Evolutionary conservation across 2,113 vertebrate species (phyloP), one percentile per base, ranked within the genome.

Genomic region (Actenoides lindsayi): DNA sequence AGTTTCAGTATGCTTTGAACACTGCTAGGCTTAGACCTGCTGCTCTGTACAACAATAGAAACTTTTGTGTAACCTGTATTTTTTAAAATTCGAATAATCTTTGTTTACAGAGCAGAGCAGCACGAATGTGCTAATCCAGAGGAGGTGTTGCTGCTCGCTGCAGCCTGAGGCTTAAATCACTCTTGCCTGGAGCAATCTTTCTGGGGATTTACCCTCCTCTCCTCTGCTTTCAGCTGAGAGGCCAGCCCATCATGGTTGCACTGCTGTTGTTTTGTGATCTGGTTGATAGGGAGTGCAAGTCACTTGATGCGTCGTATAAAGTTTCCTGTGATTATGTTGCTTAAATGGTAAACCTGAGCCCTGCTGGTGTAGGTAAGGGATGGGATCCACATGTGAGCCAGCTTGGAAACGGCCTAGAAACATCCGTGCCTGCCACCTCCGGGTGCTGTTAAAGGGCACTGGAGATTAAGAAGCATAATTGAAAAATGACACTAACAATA

Each of bases 271-370:
- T 91, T 83, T 74, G 90, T 83, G 92, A 63, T 83, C 79, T 46
- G 44, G 84, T 48, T 87, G 69, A n/a, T n/a, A 82, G n/a, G 59
- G 50, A 94, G 30, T 4, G 5, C 44, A 30, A 53, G 93, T 94
- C 70, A 96, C 89, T 93, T 2, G 62, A 96, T 95, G 46, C 2
- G 6, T 85, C 9, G 1, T 94, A 90, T 94, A 87, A 39, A 33
- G 63, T 97, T 96, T 94, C 96, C 13, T 31, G 78, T 12, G 15
- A 65, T 89, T 93, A 17, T 87, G 57, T 92, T 93, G 74, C 77
- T 89, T 94, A 73, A 93, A 82, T 81, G 89, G 80, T 96, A 80
- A 96, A 94, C 95, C 57, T 83, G 87, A 96, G 83, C 89, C 96
- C 48, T 94, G 64, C 63, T 63, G 75, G 2, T 53, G 42, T 25